phyloP scores from a whole-genome alignment of 2,113 vertebrate genomes.

The Laterallus jamaicensis region DNA sequence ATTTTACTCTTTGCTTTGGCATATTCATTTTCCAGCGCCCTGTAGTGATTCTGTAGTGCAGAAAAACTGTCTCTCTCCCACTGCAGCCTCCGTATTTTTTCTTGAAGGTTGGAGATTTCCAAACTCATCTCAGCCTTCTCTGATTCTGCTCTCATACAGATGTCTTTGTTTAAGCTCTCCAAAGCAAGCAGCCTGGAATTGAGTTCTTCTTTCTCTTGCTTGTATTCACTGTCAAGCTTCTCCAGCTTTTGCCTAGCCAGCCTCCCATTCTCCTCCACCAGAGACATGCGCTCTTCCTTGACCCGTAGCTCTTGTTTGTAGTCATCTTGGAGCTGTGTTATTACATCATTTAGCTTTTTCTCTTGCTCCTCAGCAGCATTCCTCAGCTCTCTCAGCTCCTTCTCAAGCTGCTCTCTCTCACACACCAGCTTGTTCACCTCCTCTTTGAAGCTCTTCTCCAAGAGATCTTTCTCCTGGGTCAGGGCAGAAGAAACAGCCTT shows the following conservation, averaged over 20 bases:
- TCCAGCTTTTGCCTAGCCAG: conserved; percentile 68
- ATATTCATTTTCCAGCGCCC: conserved; percentile 5
- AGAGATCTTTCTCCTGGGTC: conserved; percentile 67
- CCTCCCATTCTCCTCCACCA: conserved; percentile 57
- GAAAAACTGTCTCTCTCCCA: neutral
- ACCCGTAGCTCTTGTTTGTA: conserved; percentile 70
- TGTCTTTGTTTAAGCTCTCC: conserved; percentile 63
- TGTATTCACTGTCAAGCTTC: conserved; percentile 71
- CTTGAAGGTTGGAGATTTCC: conserved; percentile 73
- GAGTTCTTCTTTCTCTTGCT: conserved; percentile 75
- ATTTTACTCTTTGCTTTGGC: conserved; percentile 43
- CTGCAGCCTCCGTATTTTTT: conserved; percentile 70
- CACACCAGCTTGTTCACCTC: conserved; percentile 66
- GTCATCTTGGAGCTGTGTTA: conserved; percentile 73
- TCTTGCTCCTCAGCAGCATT: conserved; percentile 71
- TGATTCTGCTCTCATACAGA: conserved; percentile 48
- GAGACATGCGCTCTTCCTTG: conserved; percentile 56
- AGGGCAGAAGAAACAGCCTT: conserved; percentile 65
- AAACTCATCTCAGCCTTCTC: conserved; percentile 73
- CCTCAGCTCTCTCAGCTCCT: conserved; percentile 71
- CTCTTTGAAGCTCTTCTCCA: conserved; percentile 76
- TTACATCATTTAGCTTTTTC: conserved; percentile 69
- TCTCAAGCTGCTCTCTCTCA: conserved; percentile 79
- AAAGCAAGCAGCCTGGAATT: conserved; percentile 60
- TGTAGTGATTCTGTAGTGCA: neutral